Percentiles rank a stretch among this genome's conserved stretches.
Conservation (phyloP, 2,888 invertebrate genomes). For the Gisinianus flammeolus region DNA sequence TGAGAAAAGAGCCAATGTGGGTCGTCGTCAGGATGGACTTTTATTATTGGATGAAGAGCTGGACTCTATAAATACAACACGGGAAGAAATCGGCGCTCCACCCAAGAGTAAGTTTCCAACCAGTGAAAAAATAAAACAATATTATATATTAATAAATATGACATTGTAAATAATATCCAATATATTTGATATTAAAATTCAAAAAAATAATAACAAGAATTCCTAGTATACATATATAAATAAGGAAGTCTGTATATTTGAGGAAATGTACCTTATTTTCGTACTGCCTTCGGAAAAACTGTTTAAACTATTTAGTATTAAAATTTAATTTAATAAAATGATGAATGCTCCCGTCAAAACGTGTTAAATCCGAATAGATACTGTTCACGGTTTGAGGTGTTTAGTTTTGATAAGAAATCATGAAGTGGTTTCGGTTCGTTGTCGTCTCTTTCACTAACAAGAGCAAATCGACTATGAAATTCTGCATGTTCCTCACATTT, state of each 20-base stretch:
- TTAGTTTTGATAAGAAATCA: neutral
- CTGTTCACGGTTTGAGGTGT: neutral
- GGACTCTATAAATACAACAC: constrained; percentile 47
- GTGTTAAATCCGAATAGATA: neutral
- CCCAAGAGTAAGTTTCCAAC: constrained; percentile 52
- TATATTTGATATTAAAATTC: neutral
- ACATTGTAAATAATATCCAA: neutral
- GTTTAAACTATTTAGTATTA: no score
- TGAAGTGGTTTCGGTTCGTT: neutral
- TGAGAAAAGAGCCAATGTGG: constrained; percentile 56
- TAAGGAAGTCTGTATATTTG: neutral
- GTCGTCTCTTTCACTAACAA: neutral
- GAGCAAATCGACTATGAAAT: neutral
- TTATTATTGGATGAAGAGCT: constrained; percentile 50
- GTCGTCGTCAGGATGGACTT: constrained; percentile 45
- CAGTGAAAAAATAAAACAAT: neutral
- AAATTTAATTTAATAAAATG: neutral
- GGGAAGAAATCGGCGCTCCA: constrained; percentile 57
- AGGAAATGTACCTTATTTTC: no score
- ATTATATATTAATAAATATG: neutral
- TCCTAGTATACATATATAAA: neutral
- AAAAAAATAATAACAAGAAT: neutral
- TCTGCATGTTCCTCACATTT: neutral
- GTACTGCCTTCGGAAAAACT: no score
- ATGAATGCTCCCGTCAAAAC: neutral